Base-by-base conservation (phyloP, 2,888 invertebrate genomes). In the Oconnorella tubifera region DNA sequence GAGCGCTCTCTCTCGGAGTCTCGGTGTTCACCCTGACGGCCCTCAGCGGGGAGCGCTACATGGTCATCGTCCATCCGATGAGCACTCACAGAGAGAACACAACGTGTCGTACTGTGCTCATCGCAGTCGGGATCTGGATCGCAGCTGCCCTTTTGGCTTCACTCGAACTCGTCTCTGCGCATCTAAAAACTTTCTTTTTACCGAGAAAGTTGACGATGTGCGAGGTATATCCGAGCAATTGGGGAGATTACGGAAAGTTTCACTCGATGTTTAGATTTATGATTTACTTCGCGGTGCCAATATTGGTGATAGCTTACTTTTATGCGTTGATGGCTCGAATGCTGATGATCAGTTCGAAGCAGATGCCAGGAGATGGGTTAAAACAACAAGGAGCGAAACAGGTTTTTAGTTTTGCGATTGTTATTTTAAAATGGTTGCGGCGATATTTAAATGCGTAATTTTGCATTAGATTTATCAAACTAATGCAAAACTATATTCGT, bases 21-120 rank as follows among this genome's bases (percentile, higher is more conserved):
- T 93, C 93, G 0, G 92, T 95, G 0, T 94, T 94, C 80, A 95
- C 94, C 0, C 83, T 95, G 71, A 93, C 92, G 0, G 93, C 93
- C 0, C 84, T 95, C 1, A 92, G 93, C 27, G 91, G 89, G 10
- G 93, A 94, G 81, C 86, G 95, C 61, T 95, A 91, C 83, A 90
- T 90, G 79, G 94, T 94, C 2, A 93, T 95, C 70, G 92, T 92
- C 2, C 89, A 92, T 79, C 94, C 94, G 0, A 84, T 95, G 84
- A 40, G 40, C 40, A 90, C 89, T 75, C 89, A 91, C 66, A 79
- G 77, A 32, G 80, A 79, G 3, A 85, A 88, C 28, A 89, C 90
- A 0, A 88, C 88, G 0, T 83, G 88, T 0, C 84, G 88, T 74
- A 90, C 91, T 0, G 84, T 88, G 53, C 71, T 84, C 33, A 88